Conservation (phyloP, 2,888 invertebrate genomes). For the Sesia apiformis region DNA sequence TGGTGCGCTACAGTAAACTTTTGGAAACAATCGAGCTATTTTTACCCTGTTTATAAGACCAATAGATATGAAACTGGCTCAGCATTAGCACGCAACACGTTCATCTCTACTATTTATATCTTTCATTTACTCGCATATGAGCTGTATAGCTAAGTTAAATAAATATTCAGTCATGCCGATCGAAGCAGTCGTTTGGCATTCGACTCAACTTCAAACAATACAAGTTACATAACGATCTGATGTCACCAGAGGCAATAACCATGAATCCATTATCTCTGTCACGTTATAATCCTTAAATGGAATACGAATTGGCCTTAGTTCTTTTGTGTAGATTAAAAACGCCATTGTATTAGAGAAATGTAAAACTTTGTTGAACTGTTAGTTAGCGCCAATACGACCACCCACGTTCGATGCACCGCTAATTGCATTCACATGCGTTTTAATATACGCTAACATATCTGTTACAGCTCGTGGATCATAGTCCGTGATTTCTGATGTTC, state of each 20-base stretch:
- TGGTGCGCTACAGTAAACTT: slow-evolving; percentile 44
- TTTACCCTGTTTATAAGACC: slow-evolving; percentile 39
- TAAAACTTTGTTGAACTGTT: slow-evolving; percentile 7
- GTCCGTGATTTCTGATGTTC: slow-evolving; percentile 69
- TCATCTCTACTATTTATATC: neutral
- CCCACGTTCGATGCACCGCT: neutral
- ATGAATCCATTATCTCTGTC: slow-evolving; percentile 40
- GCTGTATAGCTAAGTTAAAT: neutral
- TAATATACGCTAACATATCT: neutral
- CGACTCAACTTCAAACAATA: slow-evolving; percentile 35
- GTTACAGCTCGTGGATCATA: slow-evolving; percentile 43
- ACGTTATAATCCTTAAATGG: slow-evolving; percentile 36
- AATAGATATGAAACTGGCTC: slow-evolving; percentile 9
- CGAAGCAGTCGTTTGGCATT: slow-evolving; percentile 42
- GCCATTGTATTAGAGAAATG: slow-evolving; percentile 27
- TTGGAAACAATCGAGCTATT: slow-evolving; percentile 57
- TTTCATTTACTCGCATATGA: neutral
- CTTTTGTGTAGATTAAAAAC: slow-evolving; percentile 29
- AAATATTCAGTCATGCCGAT: slow-evolving; percentile 15
- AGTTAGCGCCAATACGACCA: neutral
- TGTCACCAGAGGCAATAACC: slow-evolving; percentile 41
- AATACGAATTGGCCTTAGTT: slow-evolving; percentile 23
- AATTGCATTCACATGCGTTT: neutral
- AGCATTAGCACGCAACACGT: neutral
- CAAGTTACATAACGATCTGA: slow-evolving; percentile 39